These are phyloP conservation scores for Philhelius pedissequus DNA, from an alignment of 2,888 invertebrate genomes.

Conservation along the genomic window DNA sequence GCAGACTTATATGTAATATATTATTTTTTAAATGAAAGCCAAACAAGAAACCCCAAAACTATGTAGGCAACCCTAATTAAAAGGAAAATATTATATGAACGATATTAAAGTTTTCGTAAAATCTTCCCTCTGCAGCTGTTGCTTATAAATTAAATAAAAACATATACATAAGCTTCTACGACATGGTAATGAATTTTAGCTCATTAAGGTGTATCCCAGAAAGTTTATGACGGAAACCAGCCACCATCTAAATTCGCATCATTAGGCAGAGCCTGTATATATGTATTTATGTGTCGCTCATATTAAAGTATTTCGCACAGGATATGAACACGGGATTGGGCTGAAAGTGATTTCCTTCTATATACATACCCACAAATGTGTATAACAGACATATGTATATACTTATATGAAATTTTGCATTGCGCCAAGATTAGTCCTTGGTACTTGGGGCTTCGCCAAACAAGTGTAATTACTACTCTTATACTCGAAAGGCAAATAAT, in stretches of 20 bases:
- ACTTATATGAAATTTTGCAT: neutral
- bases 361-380: neutral
- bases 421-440: slow-evolving; percentile 15
- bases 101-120: neutral
- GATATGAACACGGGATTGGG: neutral
- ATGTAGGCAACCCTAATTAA: slow-evolving; percentile 51
- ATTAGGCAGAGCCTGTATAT: slow-evolving; percentile 36
- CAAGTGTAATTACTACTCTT: slow-evolving; percentile 38
- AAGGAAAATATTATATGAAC: slow-evolving; percentile 17
- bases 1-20: neutral
- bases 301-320: neutral
- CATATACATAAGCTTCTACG: neutral
- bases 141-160: slow-evolving; percentile 3
- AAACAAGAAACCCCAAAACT: slow-evolving; percentile 35
- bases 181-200: slow-evolving; percentile 58
- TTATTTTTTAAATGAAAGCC: slow-evolving; percentile 3
- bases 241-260: slow-evolving; percentile 45
- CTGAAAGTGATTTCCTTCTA: slow-evolving; percentile 18
- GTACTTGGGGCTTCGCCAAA: slow-evolving; percentile 11
- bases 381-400: neutral
- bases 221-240: slow-evolving; percentile 43
- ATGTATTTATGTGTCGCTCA: neutral
- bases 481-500: neutral
- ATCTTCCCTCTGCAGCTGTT: slow-evolving; percentile 48
- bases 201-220: slow-evolving; percentile 53